Conservation (phyloP, 2,888 invertebrate genomes). For the Xylophagus ater region DNA sequence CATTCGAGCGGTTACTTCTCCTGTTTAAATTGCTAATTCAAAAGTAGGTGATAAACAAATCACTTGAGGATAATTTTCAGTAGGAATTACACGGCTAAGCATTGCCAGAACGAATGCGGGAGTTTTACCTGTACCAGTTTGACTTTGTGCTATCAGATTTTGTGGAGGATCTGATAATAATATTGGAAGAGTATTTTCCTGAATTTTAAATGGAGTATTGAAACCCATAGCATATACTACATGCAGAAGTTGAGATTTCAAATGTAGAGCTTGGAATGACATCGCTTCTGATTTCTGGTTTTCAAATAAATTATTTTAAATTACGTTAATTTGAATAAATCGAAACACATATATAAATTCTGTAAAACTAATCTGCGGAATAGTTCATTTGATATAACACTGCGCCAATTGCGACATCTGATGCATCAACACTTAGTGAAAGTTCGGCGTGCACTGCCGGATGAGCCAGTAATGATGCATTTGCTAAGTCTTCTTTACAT, state of each 20-base stretch:
- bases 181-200: conserved; percentile 90
- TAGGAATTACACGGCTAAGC: conserved; percentile 81
- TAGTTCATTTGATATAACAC: too few relatives aligned
- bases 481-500: too few relatives aligned
- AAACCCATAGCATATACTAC: conserved; percentile 95
- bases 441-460: too few relatives aligned
- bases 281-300: too few relatives aligned
- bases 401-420: too few relatives aligned
- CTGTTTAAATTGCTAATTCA: conserved; percentile 94
- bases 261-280: too few relatives aligned
- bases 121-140: conserved; percentile 98
- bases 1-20: conserved; percentile 94
- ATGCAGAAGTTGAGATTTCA: conserved; percentile 82
- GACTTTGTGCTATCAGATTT: conserved; percentile 98
- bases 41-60: conserved; percentile 95
- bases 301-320: too few relatives aligned
- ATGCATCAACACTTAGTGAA: too few relatives aligned
- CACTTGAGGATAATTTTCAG: conserved; percentile 73
- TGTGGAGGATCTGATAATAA: conserved; percentile 89
- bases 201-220: conserved; percentile 97
- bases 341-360: too few relatives aligned
- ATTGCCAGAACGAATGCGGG: conserved; percentile 97
- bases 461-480: too few relatives aligned
- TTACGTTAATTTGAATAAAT: too few relatives aligned
- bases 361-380: too few relatives aligned